Evolutionary conservation across 2,888 invertebrate species (phyloP), one percentile per base, ranked within the genome.

Genomic region (Junonia oenone): DNA sequence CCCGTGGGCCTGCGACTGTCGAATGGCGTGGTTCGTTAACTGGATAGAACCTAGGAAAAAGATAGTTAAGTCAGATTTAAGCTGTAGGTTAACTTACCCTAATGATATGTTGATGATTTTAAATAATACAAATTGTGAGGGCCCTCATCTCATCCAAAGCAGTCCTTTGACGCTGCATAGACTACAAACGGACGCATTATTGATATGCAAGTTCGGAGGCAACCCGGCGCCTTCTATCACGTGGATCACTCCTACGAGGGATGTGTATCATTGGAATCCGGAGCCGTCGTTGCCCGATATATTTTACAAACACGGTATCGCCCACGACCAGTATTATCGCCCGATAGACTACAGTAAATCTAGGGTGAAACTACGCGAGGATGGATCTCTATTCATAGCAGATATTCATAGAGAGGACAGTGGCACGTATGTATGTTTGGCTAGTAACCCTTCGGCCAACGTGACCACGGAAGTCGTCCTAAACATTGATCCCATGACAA

Each of bases 1-100:
- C 76, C 94, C 94, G 26, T 96, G 96, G 94, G 93, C 93, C 14
- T 97, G 97, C 84, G 96, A 97, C 78, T 97, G 97, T 72, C 92
- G 95, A 47, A 95, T 96, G 92, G 93, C 92, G 63, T 96, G 96
- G 96, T 93, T 96, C 64, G 81, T 75, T 15, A 67, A 65, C 46
- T 89, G 89, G 89, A 91, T 92, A 8, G 92, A 92, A 53, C 83
- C 76, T 62, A 82, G 89, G 47, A 84, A 83, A 61, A 81, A 90
- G 40, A 84, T 83, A 17, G 82, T 89, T 51, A 91, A 91, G 63
- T 92, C 93, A 0, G 92, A 93, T 17, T 78, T 95, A 48, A 93
- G 92, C 62, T 96, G 96, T 71, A 90, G 91, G 15, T 83, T 92
- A 64, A 91, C 92, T 1, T 94, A 94, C 75, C 93, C 93, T 0